Percentiles rank a stretch among this genome's conserved stretches.
Evolutionary conservation across 2,888 invertebrate species (phyloP).

Genomic region (Acronicta psi): DNA sequence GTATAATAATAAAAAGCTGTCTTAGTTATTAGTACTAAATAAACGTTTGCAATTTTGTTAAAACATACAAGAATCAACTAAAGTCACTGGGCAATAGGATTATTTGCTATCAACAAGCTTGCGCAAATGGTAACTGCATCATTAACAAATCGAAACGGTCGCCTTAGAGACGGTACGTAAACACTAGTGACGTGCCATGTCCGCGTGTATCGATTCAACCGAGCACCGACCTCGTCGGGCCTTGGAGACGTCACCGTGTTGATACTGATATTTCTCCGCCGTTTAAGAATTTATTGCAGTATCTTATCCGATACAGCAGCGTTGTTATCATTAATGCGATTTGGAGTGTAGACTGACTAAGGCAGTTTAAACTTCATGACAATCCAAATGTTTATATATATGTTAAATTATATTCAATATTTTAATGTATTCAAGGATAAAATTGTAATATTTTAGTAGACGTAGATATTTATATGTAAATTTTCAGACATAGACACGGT

Average conservation of each 20-base stretch:
- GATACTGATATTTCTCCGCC: constrained; percentile 49
- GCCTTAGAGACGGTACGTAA: constrained; percentile 81
- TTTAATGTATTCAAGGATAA: no score
- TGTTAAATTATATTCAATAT: no score
- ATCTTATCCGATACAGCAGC: constrained; percentile 47
- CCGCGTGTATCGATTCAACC: constrained; percentile 72
- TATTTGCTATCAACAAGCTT: constrained; percentile 15
- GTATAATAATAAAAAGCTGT: no score
- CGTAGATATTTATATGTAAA: constrained; percentile 3
- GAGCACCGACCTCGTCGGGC: constrained; percentile 64
- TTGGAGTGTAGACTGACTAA: constrained; percentile 7
- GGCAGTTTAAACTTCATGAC: no score
- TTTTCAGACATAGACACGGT: no score
- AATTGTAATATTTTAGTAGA: constrained; percentile 10
- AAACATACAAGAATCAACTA: neutral
- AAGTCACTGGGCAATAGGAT: neutral
- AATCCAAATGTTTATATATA: no score
- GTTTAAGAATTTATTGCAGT: constrained; percentile 39
- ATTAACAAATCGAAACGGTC: constrained; percentile 76
- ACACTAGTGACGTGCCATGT: constrained; percentile 74
- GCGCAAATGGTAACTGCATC: constrained; percentile 46
- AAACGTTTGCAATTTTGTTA: neutral
- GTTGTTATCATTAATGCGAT: constrained; percentile 23
- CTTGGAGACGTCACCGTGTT: constrained; percentile 65
- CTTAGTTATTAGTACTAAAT: no score